phyloP scores from a whole-genome alignment of 1,140 invertebrate genomes.

The Cyrtorhinus lividipennis region DNA sequence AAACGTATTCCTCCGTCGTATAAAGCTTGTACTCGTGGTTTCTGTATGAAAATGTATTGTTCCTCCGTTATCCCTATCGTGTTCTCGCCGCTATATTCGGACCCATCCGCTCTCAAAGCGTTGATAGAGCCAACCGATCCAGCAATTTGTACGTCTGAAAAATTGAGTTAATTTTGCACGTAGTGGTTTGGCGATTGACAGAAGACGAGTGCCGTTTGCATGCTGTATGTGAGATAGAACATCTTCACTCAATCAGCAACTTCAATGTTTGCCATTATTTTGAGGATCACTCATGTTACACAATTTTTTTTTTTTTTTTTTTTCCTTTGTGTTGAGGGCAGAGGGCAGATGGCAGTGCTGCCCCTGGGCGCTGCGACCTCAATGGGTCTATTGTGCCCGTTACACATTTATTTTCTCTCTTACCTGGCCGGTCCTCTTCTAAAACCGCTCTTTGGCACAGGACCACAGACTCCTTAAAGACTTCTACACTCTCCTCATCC shows the following conservation, averaged over 20 bases:
- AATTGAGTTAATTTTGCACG: neutral
- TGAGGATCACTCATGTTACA: no score
- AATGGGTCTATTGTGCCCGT: no score
- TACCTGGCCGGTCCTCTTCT: neutral
- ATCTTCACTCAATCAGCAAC: no score
- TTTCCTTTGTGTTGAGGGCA: no score
- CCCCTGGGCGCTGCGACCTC: no score
- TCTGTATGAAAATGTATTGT: slow-evolving; percentile 64
- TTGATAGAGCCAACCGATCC: slow-evolving; percentile 86
- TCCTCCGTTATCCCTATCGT: slow-evolving; percentile 46
- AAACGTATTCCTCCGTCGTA: slow-evolving; percentile 63
- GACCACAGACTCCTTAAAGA: slow-evolving; percentile 52
- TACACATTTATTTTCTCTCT: no score
- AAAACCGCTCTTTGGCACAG: slow-evolving; percentile 2
- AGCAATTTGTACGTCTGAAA: slow-evolving; percentile 40
- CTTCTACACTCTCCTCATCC: slow-evolving; percentile 41
- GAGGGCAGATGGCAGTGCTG: no score
- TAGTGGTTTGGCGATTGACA: no score
- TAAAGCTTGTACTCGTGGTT: slow-evolving; percentile 55
- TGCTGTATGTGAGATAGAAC: no score
- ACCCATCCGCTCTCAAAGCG: slow-evolving; percentile 69
- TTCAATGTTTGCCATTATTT: no score
- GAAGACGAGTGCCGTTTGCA: no score
- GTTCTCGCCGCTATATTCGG: slow-evolving; percentile 79
- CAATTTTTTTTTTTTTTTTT: no score